phyloP scores from a whole-genome alignment of 37 sponge, comb jelly and placozoan genomes.

The Aplysina aerophoba region DNA sequence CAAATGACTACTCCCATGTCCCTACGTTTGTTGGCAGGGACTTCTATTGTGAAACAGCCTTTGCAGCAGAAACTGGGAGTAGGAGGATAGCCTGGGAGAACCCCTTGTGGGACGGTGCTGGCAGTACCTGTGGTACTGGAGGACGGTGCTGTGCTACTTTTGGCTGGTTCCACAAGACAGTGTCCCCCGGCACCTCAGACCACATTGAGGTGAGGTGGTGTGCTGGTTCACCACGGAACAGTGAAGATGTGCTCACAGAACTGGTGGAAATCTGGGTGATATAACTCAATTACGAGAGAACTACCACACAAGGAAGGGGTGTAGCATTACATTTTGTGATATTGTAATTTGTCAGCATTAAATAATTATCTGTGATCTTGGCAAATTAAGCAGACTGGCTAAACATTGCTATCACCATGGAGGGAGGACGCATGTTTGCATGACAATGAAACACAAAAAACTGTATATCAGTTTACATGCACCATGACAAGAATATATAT shows the following conservation, averaged over 20 bases:
- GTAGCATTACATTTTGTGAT: no score
- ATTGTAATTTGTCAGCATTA: no score
- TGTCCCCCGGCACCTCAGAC: not conserved
- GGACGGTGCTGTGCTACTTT: conserved; percentile 12
- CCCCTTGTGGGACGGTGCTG: conserved; percentile 29
- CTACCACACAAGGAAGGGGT: no score
- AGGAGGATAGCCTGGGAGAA: not conserved
- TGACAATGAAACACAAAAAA: no score
- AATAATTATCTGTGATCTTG: no score
- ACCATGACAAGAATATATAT: no score
- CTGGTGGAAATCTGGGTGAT: not conserved
- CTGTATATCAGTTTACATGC: no score
- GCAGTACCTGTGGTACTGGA: not conserved
- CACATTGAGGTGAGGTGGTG: conserved; percentile 36
- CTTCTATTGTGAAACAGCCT: conserved; percentile 49
- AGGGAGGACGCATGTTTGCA: no score
- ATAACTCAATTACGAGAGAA: no score
- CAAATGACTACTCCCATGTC: not conserved
- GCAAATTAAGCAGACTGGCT: no score
- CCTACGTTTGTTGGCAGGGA: conserved; percentile 37
- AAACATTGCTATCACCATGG: no score
- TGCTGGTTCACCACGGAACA: not conserved
- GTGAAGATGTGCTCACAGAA: conserved; percentile 34
- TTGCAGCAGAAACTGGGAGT: not conserved
- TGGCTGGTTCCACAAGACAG: conserved; percentile 32